These are phyloP conservation scores for Trissolcus japonicus DNA, from an alignment of 2,888 invertebrate species.

Conservation along the genomic window DNA sequence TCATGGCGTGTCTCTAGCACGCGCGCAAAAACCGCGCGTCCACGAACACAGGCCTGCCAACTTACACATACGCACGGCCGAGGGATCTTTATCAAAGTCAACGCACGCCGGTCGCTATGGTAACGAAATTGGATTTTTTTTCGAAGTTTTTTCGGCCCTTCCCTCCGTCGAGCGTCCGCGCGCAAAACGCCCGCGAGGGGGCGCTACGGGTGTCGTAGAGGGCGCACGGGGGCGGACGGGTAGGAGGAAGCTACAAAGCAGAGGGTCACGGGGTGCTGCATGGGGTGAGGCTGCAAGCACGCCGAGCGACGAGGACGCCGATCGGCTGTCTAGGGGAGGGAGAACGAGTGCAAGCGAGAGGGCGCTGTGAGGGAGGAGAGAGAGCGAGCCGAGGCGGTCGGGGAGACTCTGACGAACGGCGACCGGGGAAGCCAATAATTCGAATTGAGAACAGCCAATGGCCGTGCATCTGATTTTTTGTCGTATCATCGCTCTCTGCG, in stretches of 20 bases:
- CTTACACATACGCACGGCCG: constrained; percentile 42
- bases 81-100: constrained; percentile 76
- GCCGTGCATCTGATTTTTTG: constrained; percentile 76
- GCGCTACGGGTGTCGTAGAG: constrained; percentile 35
- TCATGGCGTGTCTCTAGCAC: constrained; percentile 41
- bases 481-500: constrained; percentile 71
- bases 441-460: constrained; percentile 76
- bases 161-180: constrained; percentile 57
- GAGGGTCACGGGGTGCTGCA: constrained; percentile 60
- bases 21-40: constrained; percentile 42
- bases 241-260: constrained; percentile 58
- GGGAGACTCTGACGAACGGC: constrained; percentile 72
- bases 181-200: constrained; percentile 50
- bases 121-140: constrained; percentile 77
- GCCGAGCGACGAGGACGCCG: constrained; percentile 30
- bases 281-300: constrained; percentile 18
- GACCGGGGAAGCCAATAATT: constrained; percentile 74
- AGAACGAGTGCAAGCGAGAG: constrained; percentile 54
- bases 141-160: constrained; percentile 75
- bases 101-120: constrained; percentile 75
- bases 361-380: constrained; percentile 26
- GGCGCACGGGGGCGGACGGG: constrained; percentile 46
- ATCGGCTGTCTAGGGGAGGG: constrained; percentile 28
- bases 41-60: constrained; percentile 35
- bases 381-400: constrained; percentile 60